phyloP scores from a whole-genome alignment of 2,797 vertebrate genomes.

The Syndactyla subalaris region DNA sequence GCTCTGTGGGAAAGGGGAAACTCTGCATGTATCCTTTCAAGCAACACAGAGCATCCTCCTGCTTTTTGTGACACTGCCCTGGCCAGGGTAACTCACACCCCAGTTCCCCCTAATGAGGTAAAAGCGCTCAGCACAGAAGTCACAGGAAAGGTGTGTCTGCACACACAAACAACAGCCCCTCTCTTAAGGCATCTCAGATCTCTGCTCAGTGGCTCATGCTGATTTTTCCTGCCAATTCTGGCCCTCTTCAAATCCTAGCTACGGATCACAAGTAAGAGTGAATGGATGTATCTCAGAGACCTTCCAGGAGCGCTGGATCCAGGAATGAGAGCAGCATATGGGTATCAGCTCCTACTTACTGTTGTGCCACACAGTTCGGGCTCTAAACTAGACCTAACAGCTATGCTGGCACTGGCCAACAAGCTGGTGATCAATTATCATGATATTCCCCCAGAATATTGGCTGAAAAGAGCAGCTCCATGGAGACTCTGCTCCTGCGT shows the following conservation, averaged over 20 bases:
- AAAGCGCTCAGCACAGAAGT: background rate
- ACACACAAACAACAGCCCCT: background rate
- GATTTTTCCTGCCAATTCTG: background rate
- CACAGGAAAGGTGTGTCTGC: background rate
- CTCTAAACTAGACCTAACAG: background rate
- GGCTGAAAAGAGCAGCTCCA: background rate
- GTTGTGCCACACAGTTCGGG: background rate
- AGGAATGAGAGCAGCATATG: background rate
- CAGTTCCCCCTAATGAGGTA: background rate
- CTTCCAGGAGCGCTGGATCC: background rate
- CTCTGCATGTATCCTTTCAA: background rate
- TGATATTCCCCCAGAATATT: background rate
- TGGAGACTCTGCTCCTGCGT: background rate
- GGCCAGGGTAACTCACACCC: background rate
- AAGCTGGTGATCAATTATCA: background rate
- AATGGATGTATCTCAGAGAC: background rate
- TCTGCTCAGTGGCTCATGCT: background rate
- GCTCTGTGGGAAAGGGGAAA: background rate
- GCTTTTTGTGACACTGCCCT: background rate
- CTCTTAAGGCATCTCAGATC: background rate
- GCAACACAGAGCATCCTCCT: background rate
- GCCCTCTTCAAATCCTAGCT: background rate
- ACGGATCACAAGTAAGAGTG: rapidly evolving
- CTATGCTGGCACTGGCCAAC: background rate
- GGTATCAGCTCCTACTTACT: background rate